Conservation (phyloP, 2,797 vertebrate species). For the Hydrocynus forskahlii region DNA sequence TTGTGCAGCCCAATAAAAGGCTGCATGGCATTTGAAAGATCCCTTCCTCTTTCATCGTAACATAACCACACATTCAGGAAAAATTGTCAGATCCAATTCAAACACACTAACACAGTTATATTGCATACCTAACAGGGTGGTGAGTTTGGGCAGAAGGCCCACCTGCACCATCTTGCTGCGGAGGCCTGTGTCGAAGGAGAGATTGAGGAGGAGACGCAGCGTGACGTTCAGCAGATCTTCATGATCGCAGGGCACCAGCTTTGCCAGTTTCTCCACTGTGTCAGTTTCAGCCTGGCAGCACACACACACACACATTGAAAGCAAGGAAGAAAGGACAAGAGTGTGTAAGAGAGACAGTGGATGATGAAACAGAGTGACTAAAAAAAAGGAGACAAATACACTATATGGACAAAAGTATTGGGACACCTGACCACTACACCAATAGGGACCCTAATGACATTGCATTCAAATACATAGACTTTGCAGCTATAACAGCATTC, state of each 20-base stretch:
- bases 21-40: too few species aligned
- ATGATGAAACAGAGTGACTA: constrained; percentile 3
- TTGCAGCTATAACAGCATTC: too few species aligned
- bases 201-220: constrained; percentile 87
- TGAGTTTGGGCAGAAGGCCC: constrained; percentile 88
- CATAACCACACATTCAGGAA: background rate
- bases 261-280: constrained; percentile 88
- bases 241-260: constrained; percentile 87
- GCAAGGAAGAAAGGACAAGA: background rate
- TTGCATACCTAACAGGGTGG: constrained; percentile 83
- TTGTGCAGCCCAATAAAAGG: background rate
- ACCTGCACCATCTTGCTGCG: constrained; percentile 92
- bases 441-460: too few species aligned
- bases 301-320: background rate
- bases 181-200: constrained; percentile 90
- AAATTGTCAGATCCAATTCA: background rate
- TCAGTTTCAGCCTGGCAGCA: constrained; percentile 83
- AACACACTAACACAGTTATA: background rate
- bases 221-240: constrained; percentile 88
- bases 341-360: too few species aligned
- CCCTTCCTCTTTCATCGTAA: background rate
- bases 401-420: too few species aligned
- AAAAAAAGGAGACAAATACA: background rate
- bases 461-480: too few species aligned
- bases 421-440: too few species aligned